Percentiles rank a stretch among this genome's conserved stretches.
These are phyloP conservation scores for Panthera tigris DNA, from an alignment of 2,113 vertebrate species.

Conservation along the genomic window DNA sequence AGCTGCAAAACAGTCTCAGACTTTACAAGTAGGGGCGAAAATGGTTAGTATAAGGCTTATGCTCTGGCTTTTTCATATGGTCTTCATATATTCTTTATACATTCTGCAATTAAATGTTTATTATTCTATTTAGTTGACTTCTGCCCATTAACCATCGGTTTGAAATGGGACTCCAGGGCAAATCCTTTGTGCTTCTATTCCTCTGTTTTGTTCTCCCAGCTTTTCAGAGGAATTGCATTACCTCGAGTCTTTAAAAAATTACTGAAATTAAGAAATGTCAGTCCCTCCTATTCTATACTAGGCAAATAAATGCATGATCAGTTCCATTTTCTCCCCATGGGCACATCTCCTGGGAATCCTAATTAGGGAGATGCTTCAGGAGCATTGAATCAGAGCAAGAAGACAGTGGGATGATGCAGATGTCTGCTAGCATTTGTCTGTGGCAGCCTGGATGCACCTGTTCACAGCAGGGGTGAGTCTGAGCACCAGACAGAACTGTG, in stretches of 20 bases:
- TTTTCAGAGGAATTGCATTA: conserved; percentile 27
- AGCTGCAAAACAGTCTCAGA: conserved; percentile 26
- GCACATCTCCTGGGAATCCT: not conserved
- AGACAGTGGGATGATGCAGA: not conserved
- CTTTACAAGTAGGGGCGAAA: conserved; percentile 17
- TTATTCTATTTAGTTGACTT: conserved; percentile 51
- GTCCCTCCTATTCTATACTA: not conserved
- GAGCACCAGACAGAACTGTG: not conserved
- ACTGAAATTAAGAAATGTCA: conserved; percentile 3
- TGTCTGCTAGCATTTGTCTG: too few species aligned
- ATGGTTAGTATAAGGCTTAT: not conserved
- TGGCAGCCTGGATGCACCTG: not conserved
- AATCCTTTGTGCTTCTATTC: not conserved
- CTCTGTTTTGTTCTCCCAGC: not conserved
- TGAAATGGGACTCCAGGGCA: not conserved
- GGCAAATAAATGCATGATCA: not conserved
- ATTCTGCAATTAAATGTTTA: conserved; percentile 57
- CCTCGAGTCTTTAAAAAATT: not conserved
- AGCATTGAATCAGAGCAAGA: not conserved
- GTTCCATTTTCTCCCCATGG: not conserved
- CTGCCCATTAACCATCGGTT: not conserved
- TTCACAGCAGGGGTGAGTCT: not conserved
- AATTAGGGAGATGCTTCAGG: not conserved
- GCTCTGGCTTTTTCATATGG: conserved; percentile 20
- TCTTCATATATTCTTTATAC: not conserved